phyloP scores from a whole-genome alignment of 2,888 invertebrate species.

The Pseudoips prasinana region DNA sequence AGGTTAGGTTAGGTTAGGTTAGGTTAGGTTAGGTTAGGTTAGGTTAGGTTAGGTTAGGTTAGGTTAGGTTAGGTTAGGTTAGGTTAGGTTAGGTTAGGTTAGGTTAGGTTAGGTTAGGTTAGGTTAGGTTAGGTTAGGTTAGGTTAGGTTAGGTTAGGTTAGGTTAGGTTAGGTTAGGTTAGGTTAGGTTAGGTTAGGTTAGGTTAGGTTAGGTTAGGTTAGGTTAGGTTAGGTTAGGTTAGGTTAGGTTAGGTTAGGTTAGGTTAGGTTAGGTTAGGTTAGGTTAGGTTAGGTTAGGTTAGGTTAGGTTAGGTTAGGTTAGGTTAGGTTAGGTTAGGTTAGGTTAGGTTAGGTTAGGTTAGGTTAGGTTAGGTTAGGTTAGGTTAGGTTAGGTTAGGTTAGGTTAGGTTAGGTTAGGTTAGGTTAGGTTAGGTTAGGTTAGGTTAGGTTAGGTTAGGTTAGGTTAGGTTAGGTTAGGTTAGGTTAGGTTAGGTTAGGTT shows the following conservation, averaged over 20 bases:
- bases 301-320: slow-evolving; percentile 7
- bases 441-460: slow-evolving; percentile 10
- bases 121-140: slow-evolving; percentile 9
- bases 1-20: slow-evolving; percentile 9
- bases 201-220: slow-evolving; percentile 3
- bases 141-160: slow-evolving; percentile 13
- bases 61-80: slow-evolving; percentile 9
- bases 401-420: slow-evolving; percentile 11
- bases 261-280: slow-evolving; percentile 7
- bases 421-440: slow-evolving; percentile 12
- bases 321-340: slow-evolving; percentile 7
- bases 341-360: slow-evolving; percentile 9
- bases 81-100: slow-evolving; percentile 9
- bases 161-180: slow-evolving; percentile 11
- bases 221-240: slow-evolving; percentile 7
- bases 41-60: slow-evolving; percentile 9
- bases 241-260: slow-evolving; percentile 7
- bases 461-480: slow-evolving; percentile 10
- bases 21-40: slow-evolving; percentile 9
- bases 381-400: slow-evolving; percentile 7
- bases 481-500: slow-evolving; percentile 7
- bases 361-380: slow-evolving; percentile 7
- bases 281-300: slow-evolving; percentile 7
- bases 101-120: slow-evolving; percentile 9
- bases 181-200: slow-evolving; percentile 2